Base-by-base conservation (phyloP, 2,797 vertebrate genomes). In the Eurystomus glaucurus region DNA sequence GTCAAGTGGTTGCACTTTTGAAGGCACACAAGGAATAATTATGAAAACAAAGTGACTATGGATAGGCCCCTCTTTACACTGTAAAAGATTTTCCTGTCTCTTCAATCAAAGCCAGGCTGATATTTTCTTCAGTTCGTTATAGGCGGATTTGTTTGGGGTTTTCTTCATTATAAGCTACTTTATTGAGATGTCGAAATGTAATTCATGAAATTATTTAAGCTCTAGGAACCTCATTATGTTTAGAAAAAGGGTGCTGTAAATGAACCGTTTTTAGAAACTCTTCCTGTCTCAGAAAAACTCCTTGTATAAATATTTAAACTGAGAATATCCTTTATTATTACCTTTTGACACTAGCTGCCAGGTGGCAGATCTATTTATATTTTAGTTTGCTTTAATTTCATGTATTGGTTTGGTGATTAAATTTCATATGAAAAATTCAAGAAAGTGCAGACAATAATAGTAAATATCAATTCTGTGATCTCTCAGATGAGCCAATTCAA, bases 281-380 rank as follows among this genome's bases (percentile, higher is more conserved):
- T 85, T 76, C 41, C 54, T 85, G 45, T 88, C 46, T 83, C 65
- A 78, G 57, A 95, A 91, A 78, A 80, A 55, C 14, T 76, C 25
- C 46, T 65, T 84, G 19, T 57, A 70, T 90, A 97, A 97, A 96
- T 94, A 92, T 87, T 97, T 86, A 90, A 97, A 92, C 31, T 58
- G 50, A 54, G n/a, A 85, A 88, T 29, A 90, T 88, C 54, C 29
- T 85, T 80, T 75, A 71, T 81, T 85, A 52, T 76, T 85, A 82
- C 22, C 6, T 94, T 82, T 68, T 80, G 64, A 81, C 46, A 81
- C 60, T 23, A 96, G 48, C 66, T 95, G 55, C 60, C 79, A 95
- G 72, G 75, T 87, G 76, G 45, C 60, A 23, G 19, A 85, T 91
- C 25, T 90, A 85, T 96, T 87, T 82, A 31, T 89, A 58, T 80